Conservation (phyloP, 1,140 invertebrate genomes). For the Spodoptera litura region DNA sequence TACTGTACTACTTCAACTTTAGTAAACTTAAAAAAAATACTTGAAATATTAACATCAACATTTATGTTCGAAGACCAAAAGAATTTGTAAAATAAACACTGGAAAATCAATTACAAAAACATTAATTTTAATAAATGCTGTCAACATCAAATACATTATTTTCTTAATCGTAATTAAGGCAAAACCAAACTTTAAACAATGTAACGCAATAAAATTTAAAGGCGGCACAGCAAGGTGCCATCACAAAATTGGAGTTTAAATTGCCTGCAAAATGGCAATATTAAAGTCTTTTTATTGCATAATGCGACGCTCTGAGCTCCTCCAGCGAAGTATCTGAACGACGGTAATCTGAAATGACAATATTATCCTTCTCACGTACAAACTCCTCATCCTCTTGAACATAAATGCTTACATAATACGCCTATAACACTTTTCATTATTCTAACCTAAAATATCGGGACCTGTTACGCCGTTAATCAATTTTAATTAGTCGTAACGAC, state of each 20-base stretch:
- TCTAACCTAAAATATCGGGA: conserved; percentile 12
- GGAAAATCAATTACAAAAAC: background rate
- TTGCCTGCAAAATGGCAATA: conserved; percentile 51
- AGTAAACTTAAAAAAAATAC: too few relatives aligned
- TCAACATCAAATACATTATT: background rate
- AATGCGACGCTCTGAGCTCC: conserved; percentile 33
- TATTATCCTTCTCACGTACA: conserved; percentile 54
- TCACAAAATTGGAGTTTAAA: conserved; percentile 49
- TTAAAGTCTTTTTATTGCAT: conserved; percentile 51
- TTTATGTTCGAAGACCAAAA: background rate
- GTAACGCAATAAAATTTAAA: conserved; percentile 36
- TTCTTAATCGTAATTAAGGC: conserved; percentile 6
- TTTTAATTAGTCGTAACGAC: conserved; percentile 11
- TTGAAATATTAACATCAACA: too few relatives aligned
- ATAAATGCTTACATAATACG: conserved; percentile 38
- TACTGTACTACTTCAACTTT: too few relatives aligned
- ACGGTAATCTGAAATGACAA: conserved; percentile 54
- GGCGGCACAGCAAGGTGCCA: conserved; percentile 35
- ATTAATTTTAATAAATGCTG: background rate
- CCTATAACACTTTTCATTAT: conserved; percentile 32
- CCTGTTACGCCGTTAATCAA: conserved; percentile 1
- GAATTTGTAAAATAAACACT: background rate
- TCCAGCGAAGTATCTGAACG: conserved; percentile 44
- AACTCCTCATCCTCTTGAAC: conserved; percentile 40
- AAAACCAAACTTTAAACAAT: conserved; percentile 14